phyloP scores from a whole-genome alignment of 2,797 vertebrate genomes.

The Karalla daura region DNA sequence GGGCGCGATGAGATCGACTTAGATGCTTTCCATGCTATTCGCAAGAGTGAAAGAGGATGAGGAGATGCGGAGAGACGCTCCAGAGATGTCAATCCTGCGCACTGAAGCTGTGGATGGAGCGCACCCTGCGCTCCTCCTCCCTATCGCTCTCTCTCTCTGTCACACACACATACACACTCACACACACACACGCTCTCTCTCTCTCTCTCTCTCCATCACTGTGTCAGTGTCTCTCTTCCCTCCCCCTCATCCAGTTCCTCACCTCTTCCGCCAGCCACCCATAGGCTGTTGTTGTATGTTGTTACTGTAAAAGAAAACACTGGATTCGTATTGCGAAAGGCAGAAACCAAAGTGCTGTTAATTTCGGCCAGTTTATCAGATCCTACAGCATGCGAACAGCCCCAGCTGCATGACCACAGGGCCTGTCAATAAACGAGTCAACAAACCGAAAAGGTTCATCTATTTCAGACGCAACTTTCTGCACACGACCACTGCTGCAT shows the following conservation, averaged over 20 bases:
- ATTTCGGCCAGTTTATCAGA: not conserved
- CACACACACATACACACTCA: constrained; percentile 11
- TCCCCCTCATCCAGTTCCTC: constrained; percentile 59
- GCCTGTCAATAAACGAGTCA: constrained; percentile 7
- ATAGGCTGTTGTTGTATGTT: constrained; percentile 29
- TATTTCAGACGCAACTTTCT: not conserved
- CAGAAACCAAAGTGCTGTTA: not conserved
- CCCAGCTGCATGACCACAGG: not conserved
- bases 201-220: constrained; percentile 18
- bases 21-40: constrained; percentile 58
- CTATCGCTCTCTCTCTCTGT: constrained; percentile 26
- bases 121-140: constrained; percentile 35
- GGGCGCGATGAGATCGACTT: too few relatives aligned
- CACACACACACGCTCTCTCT: not conserved
- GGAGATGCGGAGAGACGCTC: constrained; percentile 38
- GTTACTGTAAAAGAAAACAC: not conserved
- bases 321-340: not conserved
- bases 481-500: not conserved
- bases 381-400: not conserved
- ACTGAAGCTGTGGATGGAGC: constrained; percentile 63
- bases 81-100: constrained; percentile 60
- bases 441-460: not conserved
- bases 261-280: constrained; percentile 72
- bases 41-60: not conserved
- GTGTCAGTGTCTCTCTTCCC: constrained; percentile 51